phyloP scores from a whole-genome alignment of 2,797 vertebrate genomes.

The Siniperca scherzeri region DNA sequence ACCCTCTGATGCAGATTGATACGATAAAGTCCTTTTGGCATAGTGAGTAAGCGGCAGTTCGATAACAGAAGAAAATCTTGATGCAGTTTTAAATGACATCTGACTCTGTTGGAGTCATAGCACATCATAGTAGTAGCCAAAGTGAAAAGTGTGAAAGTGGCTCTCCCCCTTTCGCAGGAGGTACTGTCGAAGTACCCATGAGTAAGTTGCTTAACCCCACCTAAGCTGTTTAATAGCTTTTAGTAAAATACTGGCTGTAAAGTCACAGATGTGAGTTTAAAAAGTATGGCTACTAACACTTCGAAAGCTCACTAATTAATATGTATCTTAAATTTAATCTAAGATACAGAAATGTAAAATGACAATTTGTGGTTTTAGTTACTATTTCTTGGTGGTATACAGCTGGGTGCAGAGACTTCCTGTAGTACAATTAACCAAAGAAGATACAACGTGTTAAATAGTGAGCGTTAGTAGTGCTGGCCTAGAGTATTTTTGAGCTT shows the following conservation, averaged over 20 bases:
- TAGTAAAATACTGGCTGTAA: constrained; percentile 29
- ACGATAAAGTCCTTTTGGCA: constrained; percentile 23
- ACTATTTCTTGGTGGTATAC: not conserved
- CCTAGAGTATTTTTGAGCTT: not conserved
- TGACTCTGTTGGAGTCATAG: not conserved
- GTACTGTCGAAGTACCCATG: not conserved
- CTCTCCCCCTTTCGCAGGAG: not conserved
- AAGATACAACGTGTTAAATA: not conserved
- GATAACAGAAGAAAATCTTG: not conserved
- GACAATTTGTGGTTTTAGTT: not conserved
- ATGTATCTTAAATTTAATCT: not conserved
- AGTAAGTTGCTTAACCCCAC: not conserved
- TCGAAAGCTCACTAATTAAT: too few species aligned
- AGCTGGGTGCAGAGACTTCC: too few species aligned
- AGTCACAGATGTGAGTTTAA: constrained; percentile 28
- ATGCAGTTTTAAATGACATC: constrained; percentile 20
- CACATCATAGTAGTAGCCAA: not conserved
- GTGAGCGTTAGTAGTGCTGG: not conserved
- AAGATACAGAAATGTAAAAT: not conserved
- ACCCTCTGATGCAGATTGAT: constrained; percentile 23
- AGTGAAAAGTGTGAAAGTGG: constrained; percentile 1
- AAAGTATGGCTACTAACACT: too few species aligned
- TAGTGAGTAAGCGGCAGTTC: not conserved
- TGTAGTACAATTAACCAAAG: too few species aligned
- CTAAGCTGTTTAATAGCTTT: constrained; percentile 20